A percentile compares a stretch with the other conserved stretches of the same genome.
Conservation (phyloP, 2,797 vertebrate species). For the Falco biarmicus region DNA sequence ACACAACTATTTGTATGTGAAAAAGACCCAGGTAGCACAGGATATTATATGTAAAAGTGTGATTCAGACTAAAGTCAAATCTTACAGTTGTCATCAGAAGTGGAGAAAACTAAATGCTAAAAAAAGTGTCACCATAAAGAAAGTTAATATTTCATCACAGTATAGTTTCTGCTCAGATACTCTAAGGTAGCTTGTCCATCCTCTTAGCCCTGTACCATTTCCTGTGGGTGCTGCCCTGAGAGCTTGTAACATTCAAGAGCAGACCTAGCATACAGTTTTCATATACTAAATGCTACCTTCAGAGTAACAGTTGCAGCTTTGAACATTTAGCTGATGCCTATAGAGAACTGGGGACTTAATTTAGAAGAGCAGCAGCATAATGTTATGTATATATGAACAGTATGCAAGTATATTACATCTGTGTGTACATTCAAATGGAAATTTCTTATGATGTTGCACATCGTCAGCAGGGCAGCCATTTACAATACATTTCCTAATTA, state of each 20-base stretch:
- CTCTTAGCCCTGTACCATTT: neutral
- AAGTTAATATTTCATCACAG: neutral
- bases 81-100: neutral
- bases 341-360: neutral
- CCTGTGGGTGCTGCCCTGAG: neutral
- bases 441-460: too few species aligned
- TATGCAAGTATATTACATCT: neutral
- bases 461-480: neutral
- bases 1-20: neutral
- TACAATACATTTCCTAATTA: neutral
- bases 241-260: neutral
- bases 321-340: neutral
- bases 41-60: fast-evolving
- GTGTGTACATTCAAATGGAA: neutral
- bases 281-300: neutral
- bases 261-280: neutral
- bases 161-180: neutral
- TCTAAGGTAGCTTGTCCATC: neutral
- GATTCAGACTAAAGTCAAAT: neutral
- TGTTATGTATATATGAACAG: neutral
- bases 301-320: neutral
- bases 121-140: neutral
- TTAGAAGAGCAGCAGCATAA: neutral
- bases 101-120: neutral
- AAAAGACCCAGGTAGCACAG: neutral